These are phyloP conservation scores for Hemicentrotus pulcherrimus DNA, from an alignment of 35 echinoderm and acorn worm species.

Conservation along the genomic window DNA sequence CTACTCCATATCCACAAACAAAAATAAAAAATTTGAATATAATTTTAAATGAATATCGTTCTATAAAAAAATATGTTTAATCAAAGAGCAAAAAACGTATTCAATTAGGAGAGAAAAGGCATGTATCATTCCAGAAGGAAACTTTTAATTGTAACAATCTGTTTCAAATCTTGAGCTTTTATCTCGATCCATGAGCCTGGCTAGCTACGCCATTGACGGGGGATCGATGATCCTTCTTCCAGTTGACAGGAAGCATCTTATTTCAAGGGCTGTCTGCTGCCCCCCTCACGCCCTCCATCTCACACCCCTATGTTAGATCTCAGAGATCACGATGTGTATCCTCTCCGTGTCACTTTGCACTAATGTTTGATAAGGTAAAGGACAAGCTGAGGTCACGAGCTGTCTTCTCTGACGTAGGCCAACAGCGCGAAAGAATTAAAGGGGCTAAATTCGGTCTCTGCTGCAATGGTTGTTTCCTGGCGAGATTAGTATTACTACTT, in stretches of 20 bases:
- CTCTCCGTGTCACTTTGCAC: background rate
- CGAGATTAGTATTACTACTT: background rate
- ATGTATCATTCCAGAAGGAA: no score
- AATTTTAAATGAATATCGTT: no score
- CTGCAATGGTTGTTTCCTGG: background rate
- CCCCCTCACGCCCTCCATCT: constrained; percentile 13
- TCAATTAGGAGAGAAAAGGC: no score
- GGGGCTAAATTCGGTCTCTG: background rate
- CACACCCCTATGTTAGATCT: background rate
- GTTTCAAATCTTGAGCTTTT: no score
- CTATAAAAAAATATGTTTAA: no score
- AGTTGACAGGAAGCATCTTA: background rate
- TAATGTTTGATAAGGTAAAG: constrained; percentile 19
- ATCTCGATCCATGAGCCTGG: no score
- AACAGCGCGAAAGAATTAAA: background rate
- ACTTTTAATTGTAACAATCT: no score
- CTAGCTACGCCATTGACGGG: background rate
- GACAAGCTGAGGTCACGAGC: background rate
- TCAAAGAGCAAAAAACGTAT: no score
- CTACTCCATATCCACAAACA: no score
- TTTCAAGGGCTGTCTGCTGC: background rate
- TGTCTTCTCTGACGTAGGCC: background rate
- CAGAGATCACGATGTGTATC: background rate
- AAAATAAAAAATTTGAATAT: no score
- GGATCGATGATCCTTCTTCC: background rate